These are phyloP conservation scores for Agrotis ipsilon DNA, from an alignment of 2,888 invertebrate species.

Conservation along the genomic window DNA sequence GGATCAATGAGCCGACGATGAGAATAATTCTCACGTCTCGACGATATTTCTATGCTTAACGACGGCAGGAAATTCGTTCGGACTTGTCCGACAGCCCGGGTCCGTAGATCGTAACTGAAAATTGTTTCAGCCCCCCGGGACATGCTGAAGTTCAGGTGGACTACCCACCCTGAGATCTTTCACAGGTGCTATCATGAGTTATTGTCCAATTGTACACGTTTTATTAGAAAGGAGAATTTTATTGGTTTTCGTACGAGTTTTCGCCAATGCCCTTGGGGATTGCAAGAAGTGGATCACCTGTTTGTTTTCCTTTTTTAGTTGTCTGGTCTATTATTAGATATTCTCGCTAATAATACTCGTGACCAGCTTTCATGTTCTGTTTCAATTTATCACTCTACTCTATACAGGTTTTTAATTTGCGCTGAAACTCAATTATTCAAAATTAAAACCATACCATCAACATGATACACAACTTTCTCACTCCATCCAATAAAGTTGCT, in stretches of 20 bases:
- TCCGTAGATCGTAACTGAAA: constrained; percentile 82
- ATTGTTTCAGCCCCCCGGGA: constrained; percentile 82
- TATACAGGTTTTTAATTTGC: not conserved
- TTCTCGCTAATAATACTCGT: not conserved
- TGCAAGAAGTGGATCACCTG: constrained; percentile 30
- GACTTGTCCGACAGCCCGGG: constrained; percentile 73
- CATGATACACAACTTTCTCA: constrained; percentile 33
- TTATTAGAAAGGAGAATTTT: constrained; percentile 76
- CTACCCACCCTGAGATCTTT: constrained; percentile 76
- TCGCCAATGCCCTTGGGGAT: constrained; percentile 42
- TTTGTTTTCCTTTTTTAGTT: constrained; percentile 11
- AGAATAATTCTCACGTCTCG: constrained; percentile 77
- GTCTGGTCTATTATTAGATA: not conserved
- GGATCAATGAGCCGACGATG: constrained; percentile 58
- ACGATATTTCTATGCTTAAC: constrained; percentile 84
- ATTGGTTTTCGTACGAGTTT: constrained; percentile 59
- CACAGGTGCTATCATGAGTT: constrained; percentile 85
- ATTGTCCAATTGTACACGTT: constrained; percentile 79
- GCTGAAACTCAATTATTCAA: constrained; percentile 17
- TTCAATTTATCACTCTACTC: not conserved
- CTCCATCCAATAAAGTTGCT: constrained; percentile 28
- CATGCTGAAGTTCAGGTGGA: constrained; percentile 71
- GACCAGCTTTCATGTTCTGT: not conserved
- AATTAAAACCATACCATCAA: constrained; percentile 31
- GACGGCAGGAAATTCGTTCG: constrained; percentile 78